Evolutionary conservation across 2,888 invertebrate genomes (phyloP).

Genomic region (Dryococelus australis): DNA sequence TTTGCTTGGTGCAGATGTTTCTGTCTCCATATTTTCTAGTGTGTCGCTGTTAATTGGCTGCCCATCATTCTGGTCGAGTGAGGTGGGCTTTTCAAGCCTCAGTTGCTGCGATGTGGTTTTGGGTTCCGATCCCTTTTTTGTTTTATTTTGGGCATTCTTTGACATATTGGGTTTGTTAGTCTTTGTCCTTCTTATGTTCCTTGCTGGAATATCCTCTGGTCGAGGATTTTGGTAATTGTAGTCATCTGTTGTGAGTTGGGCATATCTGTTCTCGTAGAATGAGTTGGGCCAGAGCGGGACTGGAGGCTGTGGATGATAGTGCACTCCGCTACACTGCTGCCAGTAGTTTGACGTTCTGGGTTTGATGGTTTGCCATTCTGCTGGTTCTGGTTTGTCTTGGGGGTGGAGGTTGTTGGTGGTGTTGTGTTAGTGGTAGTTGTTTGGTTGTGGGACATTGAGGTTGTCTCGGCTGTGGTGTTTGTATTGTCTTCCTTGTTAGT

Average conservation of each 20-base stretch:
- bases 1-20: background rate
- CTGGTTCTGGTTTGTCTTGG: background rate
- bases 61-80: background rate
- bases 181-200: background rate
- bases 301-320: background rate
- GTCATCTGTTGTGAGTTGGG: background rate
- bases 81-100: background rate
- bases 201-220: background rate
- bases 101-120: background rate
- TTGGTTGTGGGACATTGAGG: background rate
- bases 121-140: background rate
- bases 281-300: background rate
- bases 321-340: background rate
- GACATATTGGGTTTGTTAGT: background rate
- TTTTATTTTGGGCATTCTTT: no score
- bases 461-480: background rate
- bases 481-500: background rate
- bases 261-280: background rate
- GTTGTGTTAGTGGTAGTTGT: background rate
- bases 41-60: background rate
- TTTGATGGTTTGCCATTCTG: background rate
- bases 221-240: background rate
- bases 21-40: background rate
- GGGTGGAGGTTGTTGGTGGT: no score
- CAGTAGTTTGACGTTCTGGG: background rate